A percentile compares a stretch with the other conserved stretches of the same genome.
Evolutionary conservation across 2,797 vertebrate genomes (phyloP).

Genomic region (Gymnocypris eckloni): DNA sequence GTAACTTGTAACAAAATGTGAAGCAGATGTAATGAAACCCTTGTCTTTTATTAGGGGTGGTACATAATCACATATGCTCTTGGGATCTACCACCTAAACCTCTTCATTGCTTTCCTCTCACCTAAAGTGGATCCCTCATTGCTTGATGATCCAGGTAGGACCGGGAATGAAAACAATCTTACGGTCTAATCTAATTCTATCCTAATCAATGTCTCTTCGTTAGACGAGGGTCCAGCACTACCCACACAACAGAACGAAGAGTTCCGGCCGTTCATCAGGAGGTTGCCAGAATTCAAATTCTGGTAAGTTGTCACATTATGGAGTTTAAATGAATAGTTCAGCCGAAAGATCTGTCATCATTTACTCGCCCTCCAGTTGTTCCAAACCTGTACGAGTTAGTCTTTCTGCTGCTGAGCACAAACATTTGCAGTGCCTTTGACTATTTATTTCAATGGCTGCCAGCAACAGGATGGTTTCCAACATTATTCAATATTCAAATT

Average conservation of each 20-base stretch:
- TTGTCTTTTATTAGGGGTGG: conserved; percentile 87
- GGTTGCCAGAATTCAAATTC: conserved; percentile 99
- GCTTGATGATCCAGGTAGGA: conserved; percentile 92
- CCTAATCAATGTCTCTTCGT: conserved; percentile 16
- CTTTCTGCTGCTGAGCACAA: no score
- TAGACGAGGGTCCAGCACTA: conserved; percentile 94
- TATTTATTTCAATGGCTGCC: no score
- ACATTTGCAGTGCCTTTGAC: no score
- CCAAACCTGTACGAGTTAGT: no score
- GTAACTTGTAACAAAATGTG: neutral
- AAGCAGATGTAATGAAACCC: neutral
- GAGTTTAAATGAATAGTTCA: neutral
- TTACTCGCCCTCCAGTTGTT: no score
- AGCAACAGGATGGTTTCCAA: neutral
- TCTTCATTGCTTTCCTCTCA: conserved; percentile 99
- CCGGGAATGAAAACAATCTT: conserved; percentile 52
- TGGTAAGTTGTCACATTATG: conserved; percentile 82
- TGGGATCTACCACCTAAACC: conserved; percentile 99
- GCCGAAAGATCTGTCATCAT: neutral
- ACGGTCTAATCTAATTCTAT: no score
- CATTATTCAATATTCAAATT: neutral
- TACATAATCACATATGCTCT: conserved; percentile 99
- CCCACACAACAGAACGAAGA: conserved; percentile 99
- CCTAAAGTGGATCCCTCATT: conserved; percentile 99
- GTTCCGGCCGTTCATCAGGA: conserved; percentile 97